These are phyloP conservation scores for Drosophila jambulina DNA, from an alignment of 1,140 invertebrate genomes.

Conservation along the genomic window DNA sequence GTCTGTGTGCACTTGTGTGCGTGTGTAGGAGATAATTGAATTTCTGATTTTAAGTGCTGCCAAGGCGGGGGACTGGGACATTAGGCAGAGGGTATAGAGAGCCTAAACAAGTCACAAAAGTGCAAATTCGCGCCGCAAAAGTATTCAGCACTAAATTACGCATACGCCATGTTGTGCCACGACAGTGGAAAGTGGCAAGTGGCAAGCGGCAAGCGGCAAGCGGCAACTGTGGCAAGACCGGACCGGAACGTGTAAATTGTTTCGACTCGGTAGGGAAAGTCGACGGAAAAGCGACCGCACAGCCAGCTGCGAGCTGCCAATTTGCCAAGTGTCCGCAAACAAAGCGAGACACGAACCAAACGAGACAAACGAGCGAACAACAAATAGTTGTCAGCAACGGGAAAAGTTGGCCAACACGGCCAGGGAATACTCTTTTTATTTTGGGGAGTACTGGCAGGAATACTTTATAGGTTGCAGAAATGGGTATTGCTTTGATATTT, in stretches of 20 bases:
- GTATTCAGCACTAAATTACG: slow-evolving; percentile 81
- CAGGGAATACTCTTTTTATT: not conserved
- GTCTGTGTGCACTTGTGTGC: not conserved
- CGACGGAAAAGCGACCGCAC: slow-evolving; percentile 15
- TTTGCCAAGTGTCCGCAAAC: slow-evolving; percentile 80
- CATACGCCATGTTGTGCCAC: slow-evolving; percentile 74
- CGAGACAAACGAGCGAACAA: slow-evolving; percentile 43
- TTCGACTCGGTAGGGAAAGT: slow-evolving; percentile 13
- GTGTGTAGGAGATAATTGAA: slow-evolving; percentile 72
- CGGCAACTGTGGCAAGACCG: slow-evolving; percentile 15
- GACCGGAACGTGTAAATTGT: slow-evolving; percentile 70
- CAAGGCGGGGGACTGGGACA: slow-evolving; percentile 16
- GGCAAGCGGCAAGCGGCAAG: not conserved
- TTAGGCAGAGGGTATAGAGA: slow-evolving; percentile 10
- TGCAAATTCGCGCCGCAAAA: slow-evolving; percentile 75
- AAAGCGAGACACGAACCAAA: slow-evolving; percentile 51
- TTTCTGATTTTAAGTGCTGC: slow-evolving; percentile 80
- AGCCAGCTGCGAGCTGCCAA: slow-evolving; percentile 59
- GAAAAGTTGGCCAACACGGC: not conserved
- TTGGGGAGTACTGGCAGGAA: not conserved
- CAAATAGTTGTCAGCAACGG: slow-evolving; percentile 34
- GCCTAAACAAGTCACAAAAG: slow-evolving; percentile 80
- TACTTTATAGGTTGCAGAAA: not conserved
- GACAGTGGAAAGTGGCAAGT: slow-evolving; percentile 2
- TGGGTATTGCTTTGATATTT: not conserved